Conservation (phyloP, 2,888 invertebrate genomes). For the Oligia latruncula region DNA sequence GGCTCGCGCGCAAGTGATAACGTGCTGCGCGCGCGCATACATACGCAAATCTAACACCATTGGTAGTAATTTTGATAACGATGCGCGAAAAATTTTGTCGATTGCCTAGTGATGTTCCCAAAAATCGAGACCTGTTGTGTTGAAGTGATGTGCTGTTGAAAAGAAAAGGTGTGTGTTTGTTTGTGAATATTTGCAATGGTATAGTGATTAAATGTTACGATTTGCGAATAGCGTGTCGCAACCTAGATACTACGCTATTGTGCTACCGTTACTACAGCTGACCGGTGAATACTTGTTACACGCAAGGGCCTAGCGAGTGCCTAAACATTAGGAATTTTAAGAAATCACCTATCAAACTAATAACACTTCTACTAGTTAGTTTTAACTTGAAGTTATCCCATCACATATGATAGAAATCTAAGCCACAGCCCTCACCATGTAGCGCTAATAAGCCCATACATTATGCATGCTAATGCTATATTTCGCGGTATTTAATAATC, state of each 20-base stretch:
- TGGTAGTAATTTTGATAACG: constrained; percentile 27
- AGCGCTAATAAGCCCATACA: constrained; percentile 2
- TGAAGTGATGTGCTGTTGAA: constrained; percentile 37
- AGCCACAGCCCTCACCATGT: background rate
- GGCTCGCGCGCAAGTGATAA: constrained; percentile 49
- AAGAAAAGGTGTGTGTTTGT: constrained; percentile 49
- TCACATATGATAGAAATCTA: background rate
- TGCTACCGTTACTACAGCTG: constrained; percentile 29
- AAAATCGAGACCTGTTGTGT: background rate
- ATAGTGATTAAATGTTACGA: constrained; percentile 50
- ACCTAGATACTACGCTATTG: constrained; percentile 34
- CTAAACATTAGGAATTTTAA: background rate
- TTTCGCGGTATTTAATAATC: constrained; percentile 11
- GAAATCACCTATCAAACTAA: background rate
- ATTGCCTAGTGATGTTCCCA: constrained; percentile 13
- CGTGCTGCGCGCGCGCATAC: constrained; percentile 41
- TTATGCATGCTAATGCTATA: constrained; percentile 26
- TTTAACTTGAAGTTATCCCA: background rate
- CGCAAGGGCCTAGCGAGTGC: background rate
- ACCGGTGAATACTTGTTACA: constrained; percentile 11
- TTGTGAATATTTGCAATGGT: constrained; percentile 39
- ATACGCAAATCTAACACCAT: constrained; percentile 1
- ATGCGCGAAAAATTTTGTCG: constrained; percentile 25
- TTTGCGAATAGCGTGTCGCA: constrained; percentile 30
- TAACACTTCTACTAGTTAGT: no score